Evolutionary conservation across 1,140 invertebrate genomes (phyloP).

Genomic region (Brachionus rubens): DNA sequence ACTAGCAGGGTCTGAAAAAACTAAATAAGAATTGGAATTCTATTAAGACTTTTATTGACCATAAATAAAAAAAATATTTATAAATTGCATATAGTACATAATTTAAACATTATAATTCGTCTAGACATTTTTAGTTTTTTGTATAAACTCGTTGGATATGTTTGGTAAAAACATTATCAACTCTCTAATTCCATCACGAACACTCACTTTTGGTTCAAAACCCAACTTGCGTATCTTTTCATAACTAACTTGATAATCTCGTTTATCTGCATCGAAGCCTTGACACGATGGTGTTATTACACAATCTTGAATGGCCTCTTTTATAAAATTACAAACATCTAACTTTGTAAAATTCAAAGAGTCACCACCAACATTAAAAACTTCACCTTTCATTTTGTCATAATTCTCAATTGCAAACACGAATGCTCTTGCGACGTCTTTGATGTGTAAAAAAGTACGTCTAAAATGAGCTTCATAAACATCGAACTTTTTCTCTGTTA

Average conservation of each 20-base stretch:
- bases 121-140: conserved; percentile 49
- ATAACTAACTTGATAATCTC: conserved; percentile 53
- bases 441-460: conserved; percentile 52
- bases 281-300: conserved; percentile 10
- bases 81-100: no score
- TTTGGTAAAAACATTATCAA: conserved; percentile 49
- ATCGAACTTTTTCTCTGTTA: conserved; percentile 48
- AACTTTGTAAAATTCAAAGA: conserved; percentile 51
- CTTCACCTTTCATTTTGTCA: conserved; percentile 49
- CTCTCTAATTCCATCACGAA: conserved; percentile 51
- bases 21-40: no score
- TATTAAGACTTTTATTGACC: no score
- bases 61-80: no score
- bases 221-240: conserved; percentile 51
- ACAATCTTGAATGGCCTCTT: conserved; percentile 46
- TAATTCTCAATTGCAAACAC: conserved; percentile 50
- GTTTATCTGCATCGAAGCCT: conserved; percentile 44
- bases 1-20: no score
- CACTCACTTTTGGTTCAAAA: conserved; percentile 48
- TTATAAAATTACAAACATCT: conserved; percentile 49
- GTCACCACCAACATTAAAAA: conserved; percentile 52
- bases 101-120: no score
- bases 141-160: conserved; percentile 48
- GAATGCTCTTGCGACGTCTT: conserved; percentile 51
- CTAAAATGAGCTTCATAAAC: conserved; percentile 50